Evolutionary conservation across 2,888 invertebrate species (phyloP), one percentile per base, ranked within the genome.

Genomic region (Caenorhabditis auriculariae): DNA sequence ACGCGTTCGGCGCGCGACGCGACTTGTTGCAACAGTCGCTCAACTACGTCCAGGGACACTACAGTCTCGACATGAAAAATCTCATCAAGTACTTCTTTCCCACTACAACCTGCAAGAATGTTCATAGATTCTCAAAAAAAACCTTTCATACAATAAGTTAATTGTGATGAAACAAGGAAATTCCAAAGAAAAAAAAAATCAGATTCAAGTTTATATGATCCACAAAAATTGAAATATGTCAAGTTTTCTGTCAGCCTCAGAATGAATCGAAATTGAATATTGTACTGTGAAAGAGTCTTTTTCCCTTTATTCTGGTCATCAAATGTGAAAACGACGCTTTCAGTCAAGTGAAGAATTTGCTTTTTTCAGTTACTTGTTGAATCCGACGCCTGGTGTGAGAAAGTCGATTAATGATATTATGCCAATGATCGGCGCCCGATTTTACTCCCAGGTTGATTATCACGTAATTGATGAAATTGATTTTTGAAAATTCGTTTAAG

Each of bases 381-480:
- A 88, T 43, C 86, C 87, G 1, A 19, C 52, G n/a, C 37, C 21
- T 57, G 66, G 68, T 35, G 69, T 79, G 27, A 66, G 75, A 73
- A 88, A 90, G 79, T 89, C 89, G 77, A 90, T 96, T 60, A 91
- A 91, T 67, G 95, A 96, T 85, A 87, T 96, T 77, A 96, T 96
- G 96, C 95, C 96, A 27, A 94, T 96, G 93, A 95, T 98, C 76
- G 96, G 86, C 24, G 94, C 94, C 42, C 87, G 95, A 57, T 96
- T 95, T 85, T 96, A 94, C 84, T 91, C 90, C 0, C 94, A 96
- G 42, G 50, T 65, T 21, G 29, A 43, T 41, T 23, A 17, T 41
- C 6, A 29, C 38, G 35, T 12, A 32, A 32, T 12, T 12, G 9
- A 32, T 32, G 35, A n/a, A 32, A 32, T 12, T 32, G 9, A n/a